Percentiles rank a stretch among this genome's conserved stretches.
Conservation (phyloP, 2,797 vertebrate genomes). For the Prionace glauca region DNA sequence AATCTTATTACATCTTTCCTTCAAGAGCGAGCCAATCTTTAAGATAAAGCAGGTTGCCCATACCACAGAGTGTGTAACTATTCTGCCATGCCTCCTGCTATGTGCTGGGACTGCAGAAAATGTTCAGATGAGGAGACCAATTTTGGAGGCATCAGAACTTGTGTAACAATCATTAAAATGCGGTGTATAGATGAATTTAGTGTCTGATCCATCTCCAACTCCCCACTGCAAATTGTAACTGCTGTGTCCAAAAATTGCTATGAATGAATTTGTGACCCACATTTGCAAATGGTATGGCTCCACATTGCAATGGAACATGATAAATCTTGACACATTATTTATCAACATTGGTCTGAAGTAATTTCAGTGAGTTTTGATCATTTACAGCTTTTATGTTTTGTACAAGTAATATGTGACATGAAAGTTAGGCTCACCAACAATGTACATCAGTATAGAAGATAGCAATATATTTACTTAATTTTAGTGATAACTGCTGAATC, state of each 20-base stretch:
- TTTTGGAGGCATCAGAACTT: too few relatives aligned
- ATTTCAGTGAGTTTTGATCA: neutral
- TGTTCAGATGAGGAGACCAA: neutral
- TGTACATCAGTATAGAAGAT: neutral
- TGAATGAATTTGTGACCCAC: neutral
- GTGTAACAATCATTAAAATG: neutral
- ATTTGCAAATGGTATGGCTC: neutral
- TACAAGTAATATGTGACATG: neutral
- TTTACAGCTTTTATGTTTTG: neutral
- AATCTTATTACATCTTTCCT: neutral
- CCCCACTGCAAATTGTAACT: neutral
- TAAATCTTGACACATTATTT: neutral
- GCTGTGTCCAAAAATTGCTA: neutral
- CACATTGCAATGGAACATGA: neutral
- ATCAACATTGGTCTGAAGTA: neutral
- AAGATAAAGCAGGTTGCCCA: neutral
- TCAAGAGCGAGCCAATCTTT: neutral
- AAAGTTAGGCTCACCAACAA: neutral
- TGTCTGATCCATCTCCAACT: neutral
- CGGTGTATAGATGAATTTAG: neutral
- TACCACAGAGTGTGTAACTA: too few relatives aligned
- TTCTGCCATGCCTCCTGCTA: too few relatives aligned
- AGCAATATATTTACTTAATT: neutral
- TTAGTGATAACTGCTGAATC: neutral
- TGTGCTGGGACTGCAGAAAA: too few relatives aligned